Evolutionary conservation across 2,113 vertebrate genomes (phyloP), one percentile per base, ranked within the genome.

Genomic region (Chaetura pelagica): DNA sequence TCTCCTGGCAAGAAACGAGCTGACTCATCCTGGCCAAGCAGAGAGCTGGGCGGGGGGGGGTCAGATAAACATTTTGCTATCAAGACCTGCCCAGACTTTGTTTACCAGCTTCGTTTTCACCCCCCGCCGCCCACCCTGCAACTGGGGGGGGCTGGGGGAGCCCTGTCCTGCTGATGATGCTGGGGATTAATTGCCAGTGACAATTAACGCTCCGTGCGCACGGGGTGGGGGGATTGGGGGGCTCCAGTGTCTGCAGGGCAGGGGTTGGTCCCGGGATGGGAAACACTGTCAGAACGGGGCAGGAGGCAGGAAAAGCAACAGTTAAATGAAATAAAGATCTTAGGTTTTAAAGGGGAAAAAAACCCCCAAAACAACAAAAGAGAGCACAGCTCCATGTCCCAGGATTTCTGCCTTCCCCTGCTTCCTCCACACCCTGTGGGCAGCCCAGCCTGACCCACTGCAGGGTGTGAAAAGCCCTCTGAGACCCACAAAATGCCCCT

Each of bases 41-140:
- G 61, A n/a, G 64, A 35, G 76, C 82, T 68, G 38, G 38, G 96
- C 94, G 94, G 57, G 96, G 93, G 83, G 86, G 71, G 9, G 83
- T 13, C 0, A 94, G 96, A 96, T 96, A 96, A 96, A 49, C 94
- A 69, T 35, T 94, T 80, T 23, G 62, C 79, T 96, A 96, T 96
- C 93, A 66, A 44, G 59, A 48, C 67, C 67, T 7, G 18, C 46
- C 58, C 96, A 96, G 94, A 92, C 93, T 7, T 34, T 93, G 96
- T 93, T 96, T 94, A 34, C 85, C 78, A 22, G 1, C 38, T 46
- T 51, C 51, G 71, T 57, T 32, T 35, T 44, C 91, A 42, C 71
- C 78, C 78, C 5, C 7, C 0, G 3, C 69, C 3, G 0, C 77
- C 93, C 85, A 20, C 42, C 22, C 79, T 27, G 67, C 67, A 29